phyloP scores from a whole-genome alignment of 2,888 invertebrate genomes.

The Cephus nigrinus region DNA sequence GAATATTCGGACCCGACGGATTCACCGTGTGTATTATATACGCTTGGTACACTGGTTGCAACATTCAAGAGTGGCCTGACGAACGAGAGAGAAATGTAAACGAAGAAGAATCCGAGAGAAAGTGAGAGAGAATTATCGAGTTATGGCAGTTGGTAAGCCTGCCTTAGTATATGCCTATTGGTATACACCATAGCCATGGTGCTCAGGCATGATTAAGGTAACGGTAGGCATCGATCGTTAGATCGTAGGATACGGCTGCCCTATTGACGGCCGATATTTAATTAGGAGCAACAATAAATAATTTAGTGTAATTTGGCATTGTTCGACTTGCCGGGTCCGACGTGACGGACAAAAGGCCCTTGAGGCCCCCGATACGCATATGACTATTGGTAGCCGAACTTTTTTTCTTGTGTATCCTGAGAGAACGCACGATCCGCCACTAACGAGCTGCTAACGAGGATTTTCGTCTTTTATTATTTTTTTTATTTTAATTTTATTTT shows the following conservation, averaged over 20 bases:
- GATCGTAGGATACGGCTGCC: slow-evolving; percentile 40
- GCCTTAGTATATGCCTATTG: background rate
- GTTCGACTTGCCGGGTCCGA: slow-evolving; percentile 31
- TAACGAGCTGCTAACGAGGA: slow-evolving; percentile 38
- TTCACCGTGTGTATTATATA: background rate
- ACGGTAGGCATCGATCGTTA: slow-evolving; percentile 47
- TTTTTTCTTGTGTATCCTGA: background rate
- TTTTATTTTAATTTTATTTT: background rate
- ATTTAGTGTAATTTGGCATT: slow-evolving; percentile 48
- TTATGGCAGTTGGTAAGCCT: background rate
- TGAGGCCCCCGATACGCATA: background rate
- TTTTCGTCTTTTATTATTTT: background rate
- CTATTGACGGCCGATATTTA: slow-evolving; percentile 49
- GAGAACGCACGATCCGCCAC: slow-evolving; percentile 25
- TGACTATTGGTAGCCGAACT: background rate
- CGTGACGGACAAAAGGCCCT: slow-evolving; percentile 9
- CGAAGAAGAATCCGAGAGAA: background rate
- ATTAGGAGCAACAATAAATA: slow-evolving; percentile 44
- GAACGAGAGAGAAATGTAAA: background rate
- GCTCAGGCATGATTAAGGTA: slow-evolving; percentile 50
- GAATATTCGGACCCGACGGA: background rate
- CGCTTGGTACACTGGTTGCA: background rate
- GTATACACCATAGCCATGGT: background rate
- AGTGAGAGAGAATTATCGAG: background rate
- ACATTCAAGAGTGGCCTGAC: background rate